Evolutionary conservation across 2,113 vertebrate species (phyloP), one percentile per base, ranked within the genome.

Genomic region (Emydocephalus ijimae): DNA sequence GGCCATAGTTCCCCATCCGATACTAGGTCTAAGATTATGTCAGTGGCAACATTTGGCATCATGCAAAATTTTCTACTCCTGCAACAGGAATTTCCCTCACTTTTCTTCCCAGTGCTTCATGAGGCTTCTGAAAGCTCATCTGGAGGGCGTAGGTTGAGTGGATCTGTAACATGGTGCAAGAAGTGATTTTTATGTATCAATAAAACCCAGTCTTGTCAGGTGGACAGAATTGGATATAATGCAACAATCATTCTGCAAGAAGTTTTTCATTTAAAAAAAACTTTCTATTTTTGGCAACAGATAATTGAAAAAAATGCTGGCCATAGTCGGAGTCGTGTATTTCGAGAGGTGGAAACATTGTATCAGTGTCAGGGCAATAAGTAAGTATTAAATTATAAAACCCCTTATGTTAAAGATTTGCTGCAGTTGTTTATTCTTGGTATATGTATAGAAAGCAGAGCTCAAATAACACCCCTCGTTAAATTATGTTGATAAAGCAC

Each of bases 331-430:
- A 99, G 98, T 95, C 97, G 99, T 52, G 99, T 99, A 5, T 99
- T 99, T 93, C 97, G 98, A 93, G 99, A 99, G 95, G 98, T 99
- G 96, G 99, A 99, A 96, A 99, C 99, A 0, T 97, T 99, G 21
- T 99, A 99, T 96, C 99, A 99, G 95, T 99, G 99, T 96, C 99
- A 99, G 96, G 99, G 99, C 94, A 99, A 99, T 97, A 98, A 98
- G 99, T 99, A 96, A 97, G 98, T 97, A 92, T 87, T 64, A 8
- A 10, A 52, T n/a, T 34, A 29, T 23, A 20, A 61, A 85, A 50
- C 24, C 45, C 20, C 23, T 57, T 10, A 69, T n/a, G 23, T 64
- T 61, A 21, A 74, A 15, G 52, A 34, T 87, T n/a, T 39, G 9
- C n/a, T 24, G 52, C 34, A 24, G 11, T 29, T 5, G 2, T 23